Evolutionary conservation across 2,113 vertebrate species (phyloP).

Genomic region (Typhlomys cinereus): DNA sequence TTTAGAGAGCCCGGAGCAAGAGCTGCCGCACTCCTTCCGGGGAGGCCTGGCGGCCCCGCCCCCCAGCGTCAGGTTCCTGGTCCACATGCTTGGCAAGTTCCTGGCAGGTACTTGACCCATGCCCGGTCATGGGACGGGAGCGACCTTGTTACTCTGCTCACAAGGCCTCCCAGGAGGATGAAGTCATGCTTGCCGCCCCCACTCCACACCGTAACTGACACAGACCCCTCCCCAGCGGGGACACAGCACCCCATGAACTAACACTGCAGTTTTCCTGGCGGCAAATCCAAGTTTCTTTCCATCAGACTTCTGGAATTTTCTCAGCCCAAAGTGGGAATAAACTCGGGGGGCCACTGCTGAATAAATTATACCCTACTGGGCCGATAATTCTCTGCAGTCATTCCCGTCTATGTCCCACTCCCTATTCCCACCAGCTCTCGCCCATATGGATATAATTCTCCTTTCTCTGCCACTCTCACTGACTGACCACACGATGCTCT

Average conservation of each 20-base stretch:
- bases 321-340: conserved; percentile 49
- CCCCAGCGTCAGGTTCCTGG: neutral
- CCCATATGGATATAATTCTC: neutral
- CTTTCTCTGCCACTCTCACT: neutral
- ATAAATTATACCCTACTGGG: conserved; percentile 43
- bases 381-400: conserved; percentile 1
- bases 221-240: neutral
- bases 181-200: neutral
- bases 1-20: neutral
- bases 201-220: neutral
- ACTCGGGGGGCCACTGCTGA: conserved; percentile 45
- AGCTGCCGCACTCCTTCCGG: neutral
- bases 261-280: conserved; percentile 27
- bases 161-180: neutral
- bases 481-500: neutral
- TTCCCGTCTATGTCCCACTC: neutral
- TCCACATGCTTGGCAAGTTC: no score
- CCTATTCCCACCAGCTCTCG: neutral
- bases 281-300: conserved; percentile 58
- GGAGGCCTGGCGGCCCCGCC: neutral
- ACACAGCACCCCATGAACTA: conserved; percentile 2
- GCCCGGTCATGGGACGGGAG: no score
- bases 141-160: neutral
- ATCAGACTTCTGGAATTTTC: conserved; percentile 56
- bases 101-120: no score